These are phyloP conservation scores for Pomatorhinus ruficollis DNA, from an alignment of 2,113 vertebrate genomes.

Conservation along the genomic window DNA sequence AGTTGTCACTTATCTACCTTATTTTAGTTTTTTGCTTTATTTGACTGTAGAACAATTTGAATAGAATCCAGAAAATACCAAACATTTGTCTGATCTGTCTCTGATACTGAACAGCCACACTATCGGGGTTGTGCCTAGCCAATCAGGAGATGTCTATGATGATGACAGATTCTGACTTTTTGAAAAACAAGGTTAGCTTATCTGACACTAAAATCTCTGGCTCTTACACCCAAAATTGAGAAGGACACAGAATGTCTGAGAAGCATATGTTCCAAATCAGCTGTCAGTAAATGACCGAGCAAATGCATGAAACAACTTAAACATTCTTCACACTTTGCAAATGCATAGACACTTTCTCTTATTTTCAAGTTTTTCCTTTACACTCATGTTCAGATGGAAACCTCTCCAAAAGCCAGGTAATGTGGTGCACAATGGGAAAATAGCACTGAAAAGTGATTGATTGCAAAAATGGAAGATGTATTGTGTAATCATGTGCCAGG, in stretches of 20 bases:
- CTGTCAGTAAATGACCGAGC: background rate
- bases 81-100: background rate
- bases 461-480: conserved; percentile 61
- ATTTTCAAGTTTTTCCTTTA: background rate
- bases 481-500: conserved; percentile 32
- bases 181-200: background rate
- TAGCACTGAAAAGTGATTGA: conserved; percentile 65
- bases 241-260: background rate
- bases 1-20: background rate
- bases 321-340: conserved; percentile 16
- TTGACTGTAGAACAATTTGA: background rate
- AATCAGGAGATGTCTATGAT: background rate
- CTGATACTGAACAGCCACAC: background rate
- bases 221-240: background rate
- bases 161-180: background rate
- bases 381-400: conserved; percentile 4
- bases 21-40: background rate
- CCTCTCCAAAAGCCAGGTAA: conserved; percentile 7
- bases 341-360: background rate
- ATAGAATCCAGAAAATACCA: conserved; percentile 1
- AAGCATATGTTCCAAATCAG: conserved; percentile 24
- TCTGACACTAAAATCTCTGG: conserved; percentile 15
- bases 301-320: background rate
- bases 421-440: conserved; percentile 16
- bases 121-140: background rate